Percentiles rank a stretch among this genome's conserved stretches.
phyloP scores from a whole-genome alignment of 2,113 vertebrate genomes.

The Xenus cinereus region DNA sequence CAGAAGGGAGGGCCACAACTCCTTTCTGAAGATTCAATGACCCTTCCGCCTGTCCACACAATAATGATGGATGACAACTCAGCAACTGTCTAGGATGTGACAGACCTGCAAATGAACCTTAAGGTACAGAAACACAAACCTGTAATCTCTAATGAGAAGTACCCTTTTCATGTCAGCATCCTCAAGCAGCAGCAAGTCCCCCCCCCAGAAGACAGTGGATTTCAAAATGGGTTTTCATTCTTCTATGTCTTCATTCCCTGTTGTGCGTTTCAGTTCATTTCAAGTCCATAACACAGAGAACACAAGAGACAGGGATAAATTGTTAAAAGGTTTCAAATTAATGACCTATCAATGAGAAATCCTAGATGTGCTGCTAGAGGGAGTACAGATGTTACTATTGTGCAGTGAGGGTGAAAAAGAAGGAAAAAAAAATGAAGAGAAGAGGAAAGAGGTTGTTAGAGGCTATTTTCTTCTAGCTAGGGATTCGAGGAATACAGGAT shows the following conservation, averaged over 20 bases:
- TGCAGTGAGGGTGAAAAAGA: background rate
- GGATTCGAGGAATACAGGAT: background rate
- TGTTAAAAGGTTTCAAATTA: background rate
- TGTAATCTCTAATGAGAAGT: background rate
- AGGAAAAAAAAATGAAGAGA: background rate
- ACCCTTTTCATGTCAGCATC: background rate
- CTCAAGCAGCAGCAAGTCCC: background rate
- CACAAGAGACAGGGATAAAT: background rate
- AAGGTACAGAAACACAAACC: background rate
- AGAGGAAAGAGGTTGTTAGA: background rate
- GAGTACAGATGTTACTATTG: background rate
- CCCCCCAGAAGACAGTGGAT: background rate
- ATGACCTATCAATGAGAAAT: background rate
- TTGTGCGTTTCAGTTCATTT: background rate
- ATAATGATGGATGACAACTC: background rate
- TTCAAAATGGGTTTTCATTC: background rate
- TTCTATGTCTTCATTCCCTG: background rate
- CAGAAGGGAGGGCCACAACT: background rate
- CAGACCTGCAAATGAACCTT: background rate
- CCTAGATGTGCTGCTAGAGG: background rate
- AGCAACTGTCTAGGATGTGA: background rate
- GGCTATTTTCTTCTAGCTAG: background rate
- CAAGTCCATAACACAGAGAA: background rate
- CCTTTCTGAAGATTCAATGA: background rate
- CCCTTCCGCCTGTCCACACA: background rate